Evolutionary conservation across 2,113 vertebrate species (phyloP).

Genomic region (Sceloporus undulatus): DNA sequence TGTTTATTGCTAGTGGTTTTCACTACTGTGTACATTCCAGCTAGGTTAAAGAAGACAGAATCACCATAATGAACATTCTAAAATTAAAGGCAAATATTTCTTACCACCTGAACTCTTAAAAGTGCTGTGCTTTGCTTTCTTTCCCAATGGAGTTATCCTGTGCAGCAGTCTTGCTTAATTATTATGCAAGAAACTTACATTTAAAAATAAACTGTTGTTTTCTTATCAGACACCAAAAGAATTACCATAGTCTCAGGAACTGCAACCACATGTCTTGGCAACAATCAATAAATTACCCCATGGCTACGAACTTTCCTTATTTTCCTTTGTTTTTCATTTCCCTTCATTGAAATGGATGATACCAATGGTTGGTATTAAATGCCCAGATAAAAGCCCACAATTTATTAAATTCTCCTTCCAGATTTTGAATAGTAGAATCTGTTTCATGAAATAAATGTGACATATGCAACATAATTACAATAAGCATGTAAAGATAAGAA

Average conservation of each 20-base stretch:
- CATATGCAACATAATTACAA: background rate
- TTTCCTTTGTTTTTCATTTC: background rate
- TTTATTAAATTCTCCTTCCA: background rate
- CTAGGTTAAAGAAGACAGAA: constrained; percentile 27
- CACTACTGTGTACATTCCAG: background rate
- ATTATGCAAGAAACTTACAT: background rate
- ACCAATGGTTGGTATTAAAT: background rate
- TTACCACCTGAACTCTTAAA: background rate
- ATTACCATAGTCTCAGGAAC: background rate
- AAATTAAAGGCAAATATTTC: constrained; percentile 20
- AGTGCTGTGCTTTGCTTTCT: constrained; percentile 12
- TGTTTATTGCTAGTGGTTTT: constrained; percentile 13
- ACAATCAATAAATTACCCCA: background rate
- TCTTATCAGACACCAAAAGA: background rate
- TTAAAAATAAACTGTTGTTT: background rate
- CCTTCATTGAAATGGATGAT: background rate
- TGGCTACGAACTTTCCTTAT: background rate
- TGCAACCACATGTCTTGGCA: background rate
- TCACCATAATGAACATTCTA: constrained; percentile 12
- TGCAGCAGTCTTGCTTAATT: background rate
- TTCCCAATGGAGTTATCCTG: background rate
- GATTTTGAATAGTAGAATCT: background rate
- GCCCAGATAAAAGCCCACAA: background rate
- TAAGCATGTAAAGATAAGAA: background rate
- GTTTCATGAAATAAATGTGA: background rate